Evolutionary conservation across 2,888 invertebrate species (phyloP), one percentile per base, ranked within the genome.

Genomic region (Drosophila sordidula): DNA sequence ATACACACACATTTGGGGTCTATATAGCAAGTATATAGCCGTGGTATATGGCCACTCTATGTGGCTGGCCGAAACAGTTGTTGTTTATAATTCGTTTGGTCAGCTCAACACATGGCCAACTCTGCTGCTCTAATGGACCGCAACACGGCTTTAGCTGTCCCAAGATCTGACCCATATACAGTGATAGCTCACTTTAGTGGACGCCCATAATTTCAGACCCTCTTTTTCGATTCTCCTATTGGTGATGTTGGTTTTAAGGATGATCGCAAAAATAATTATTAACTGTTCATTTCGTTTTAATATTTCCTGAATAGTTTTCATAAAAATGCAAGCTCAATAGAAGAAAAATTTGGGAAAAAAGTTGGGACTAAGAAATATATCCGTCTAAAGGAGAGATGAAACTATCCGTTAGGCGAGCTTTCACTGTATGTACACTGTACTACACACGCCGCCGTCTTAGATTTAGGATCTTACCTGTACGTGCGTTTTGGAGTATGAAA

Each of bases 401-500:
- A 0, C 32, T 11, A 11, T 32, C 5, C 32, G 11, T 32, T 32
- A 32, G 11, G 4, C 0, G 12, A 34, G 34, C 34, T 34, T 34
- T 12, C 34, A 34, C 34, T 34, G 34, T 34, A 34, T 34, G 1
- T 34, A 34, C 26, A 6, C 26, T 29, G 8, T 22, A 22, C 22
- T 22, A 18, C 18, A 18, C 18, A 18, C 2, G 1, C 8, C 26
- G 32, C 32, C 32, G 8, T 9, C 3, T 32, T 32, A 9, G 11
- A 3, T 34, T 54, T 68, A 26, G 9, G 5, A 41, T 56, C 64
- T 70, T 61, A 70, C 74, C 65, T 74, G 74, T 47, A 34, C 55
- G 34, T 41, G 16, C 38, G 68, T 45, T 64, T 57, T 69, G 86
- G 86, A 87, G 87, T 76, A 59, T 69, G 58, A 70, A 59, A 67